Evolutionary conservation across 53 echinoderm and acorn worm genomes (phyloP).

Genomic region (Echinometra lucunter): DNA sequence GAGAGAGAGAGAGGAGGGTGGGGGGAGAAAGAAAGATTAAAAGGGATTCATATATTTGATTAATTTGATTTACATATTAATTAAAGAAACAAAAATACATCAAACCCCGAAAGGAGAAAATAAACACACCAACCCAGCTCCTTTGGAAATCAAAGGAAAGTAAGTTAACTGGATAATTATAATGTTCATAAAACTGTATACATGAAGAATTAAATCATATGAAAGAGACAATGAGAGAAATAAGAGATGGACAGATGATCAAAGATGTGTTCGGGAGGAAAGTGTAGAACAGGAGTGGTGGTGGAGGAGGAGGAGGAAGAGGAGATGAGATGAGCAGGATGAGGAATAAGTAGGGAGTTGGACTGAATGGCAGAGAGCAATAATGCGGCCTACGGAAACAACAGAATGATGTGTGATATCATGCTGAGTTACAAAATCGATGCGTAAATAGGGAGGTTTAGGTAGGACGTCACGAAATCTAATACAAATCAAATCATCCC

Average conservation of each 20-base stretch:
- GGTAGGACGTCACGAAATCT: background rate
- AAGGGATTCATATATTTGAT: background rate
- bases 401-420: conserved; percentile 23
- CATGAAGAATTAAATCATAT: background rate
- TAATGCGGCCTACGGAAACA: background rate
- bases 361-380: background rate
- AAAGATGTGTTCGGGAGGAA: background rate
- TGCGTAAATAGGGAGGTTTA: background rate
- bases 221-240: background rate
- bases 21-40: background rate
- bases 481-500: conserved; percentile 27
- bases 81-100: too few species aligned
- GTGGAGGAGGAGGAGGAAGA: background rate
- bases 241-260: background rate
- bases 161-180: too few species aligned
- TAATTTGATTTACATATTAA: too few species aligned
- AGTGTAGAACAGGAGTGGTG: background rate
- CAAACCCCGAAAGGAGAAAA: too few species aligned
- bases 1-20: background rate
- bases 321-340: background rate
- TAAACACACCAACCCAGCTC: too few species aligned
- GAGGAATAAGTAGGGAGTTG: background rate
- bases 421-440: background rate
- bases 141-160: background rate
- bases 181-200: background rate